Base-by-base conservation (phyloP, 2,797 vertebrate genomes). In the Parambassis ranga region DNA sequence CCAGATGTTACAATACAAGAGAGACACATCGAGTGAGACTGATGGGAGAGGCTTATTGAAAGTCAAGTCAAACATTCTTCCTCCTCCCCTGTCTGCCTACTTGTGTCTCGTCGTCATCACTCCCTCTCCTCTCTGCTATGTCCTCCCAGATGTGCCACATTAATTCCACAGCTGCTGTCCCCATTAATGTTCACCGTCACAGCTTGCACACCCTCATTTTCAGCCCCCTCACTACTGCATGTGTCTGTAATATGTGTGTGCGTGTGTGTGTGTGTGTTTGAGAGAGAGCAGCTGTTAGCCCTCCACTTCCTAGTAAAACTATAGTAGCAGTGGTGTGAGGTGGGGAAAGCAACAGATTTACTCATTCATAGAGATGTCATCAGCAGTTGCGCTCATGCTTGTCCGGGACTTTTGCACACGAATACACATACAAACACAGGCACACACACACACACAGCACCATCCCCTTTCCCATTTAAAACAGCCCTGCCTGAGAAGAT, bases 151-250 rank as follows among this genome's bases (percentile, higher is more conserved):
- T 90, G 90, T 89, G 87, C 82, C 43, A 65, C 88, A 91, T 89
- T 92, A 90, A 90, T 89, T 91, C 88, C 87, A 88, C 91, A 92
- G 87, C 87, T 91, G 91, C 79, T 82, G 63, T 86, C 74, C 77
- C 82, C 82, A 84, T 91, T 90, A 90, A 86, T 88, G 86, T 84
- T 88, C 85, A 83, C 87, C 70, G 75, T 90, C 88, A 90, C 86
- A 87, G 86, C 81, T 75, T 87, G 86, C 84, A 69, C 79, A 87
- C 65, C 59, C 71, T 78, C 83, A 82, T 75, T 86, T 85, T 81
- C 66, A 61, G 56, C 67, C 39, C 55, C 49, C 44, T 70, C 73
- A 20, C 38, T 24, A 11, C n/a, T 15, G 14, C 14, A 8, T 28
- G 19, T 24, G 37, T 48, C 22, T 65, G 23, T 28, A n/a, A n/a